Evolutionary conservation across 2,888 invertebrate species (phyloP).

Genomic region (Acronicta psi): DNA sequence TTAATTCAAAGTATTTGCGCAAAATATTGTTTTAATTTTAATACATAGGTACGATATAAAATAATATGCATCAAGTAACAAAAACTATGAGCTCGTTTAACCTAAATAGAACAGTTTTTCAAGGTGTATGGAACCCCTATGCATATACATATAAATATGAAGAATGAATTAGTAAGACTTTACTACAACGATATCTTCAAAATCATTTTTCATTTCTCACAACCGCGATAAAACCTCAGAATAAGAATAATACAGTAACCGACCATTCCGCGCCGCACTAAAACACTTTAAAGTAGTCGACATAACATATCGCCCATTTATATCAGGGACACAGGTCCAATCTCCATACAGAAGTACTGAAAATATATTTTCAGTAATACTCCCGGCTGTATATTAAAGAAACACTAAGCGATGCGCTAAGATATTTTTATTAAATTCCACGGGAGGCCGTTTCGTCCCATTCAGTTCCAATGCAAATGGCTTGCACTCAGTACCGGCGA

Average conservation of each 20-base stretch:
- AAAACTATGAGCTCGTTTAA: too few species aligned
- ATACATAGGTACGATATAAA: too few species aligned
- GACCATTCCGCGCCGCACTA: slow-evolving; percentile 27
- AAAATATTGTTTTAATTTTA: too few species aligned
- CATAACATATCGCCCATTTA: slow-evolving; percentile 53
- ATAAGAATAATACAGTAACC: slow-evolving; percentile 31
- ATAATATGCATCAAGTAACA: too few species aligned
- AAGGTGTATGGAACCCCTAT: too few species aligned
- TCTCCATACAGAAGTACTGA: slow-evolving; percentile 48
- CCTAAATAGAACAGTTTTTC: too few species aligned
- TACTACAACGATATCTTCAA: too few species aligned
- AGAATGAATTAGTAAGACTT: too few species aligned
- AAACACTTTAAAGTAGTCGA: slow-evolving; percentile 40
- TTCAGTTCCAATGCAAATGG: slow-evolving; percentile 84
- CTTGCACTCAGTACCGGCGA: slow-evolving; percentile 72
- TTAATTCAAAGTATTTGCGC: too few species aligned
- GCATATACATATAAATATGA: too few species aligned
- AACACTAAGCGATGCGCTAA: slow-evolving; percentile 75
- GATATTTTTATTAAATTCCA: slow-evolving; percentile 88
- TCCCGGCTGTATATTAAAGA: slow-evolving; percentile 74
- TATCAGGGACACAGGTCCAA: slow-evolving; percentile 43
- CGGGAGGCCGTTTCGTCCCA: slow-evolving; percentile 80
- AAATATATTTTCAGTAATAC: slow-evolving; percentile 68
- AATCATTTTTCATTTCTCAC: not conserved
- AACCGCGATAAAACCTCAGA: slow-evolving; percentile 9